These are phyloP conservation scores for Calliphora vicina DNA, from an alignment of 1,140 invertebrate species.

Conservation along the genomic window DNA sequence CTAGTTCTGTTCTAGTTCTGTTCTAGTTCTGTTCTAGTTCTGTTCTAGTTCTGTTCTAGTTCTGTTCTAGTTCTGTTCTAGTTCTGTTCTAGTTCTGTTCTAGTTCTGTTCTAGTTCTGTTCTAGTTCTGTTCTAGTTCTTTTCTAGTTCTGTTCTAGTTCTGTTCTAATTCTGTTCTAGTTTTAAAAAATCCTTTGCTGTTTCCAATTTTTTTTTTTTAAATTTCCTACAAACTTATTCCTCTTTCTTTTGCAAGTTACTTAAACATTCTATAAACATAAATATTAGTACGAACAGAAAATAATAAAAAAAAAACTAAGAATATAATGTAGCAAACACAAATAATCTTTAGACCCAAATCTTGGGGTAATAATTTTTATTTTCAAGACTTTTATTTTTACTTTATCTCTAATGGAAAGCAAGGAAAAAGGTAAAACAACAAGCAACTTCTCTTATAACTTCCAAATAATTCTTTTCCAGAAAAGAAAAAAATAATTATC, in stretches of 20 bases:
- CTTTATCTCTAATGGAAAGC: constrained; percentile 23
- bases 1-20: no score
- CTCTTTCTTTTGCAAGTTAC: not conserved
- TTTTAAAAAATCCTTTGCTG: no score
- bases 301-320: not conserved
- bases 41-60: no score
- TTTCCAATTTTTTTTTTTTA: not conserved
- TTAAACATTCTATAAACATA: not conserved
- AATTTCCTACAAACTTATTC: no score
- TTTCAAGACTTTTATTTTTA: not conserved
- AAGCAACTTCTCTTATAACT: constrained; percentile 30
- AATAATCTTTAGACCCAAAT: constrained; percentile 14
- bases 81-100: no score
- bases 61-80: no score
- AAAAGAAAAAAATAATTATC: not conserved
- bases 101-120: no score
- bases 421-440: constrained; percentile 36
- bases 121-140: no score
- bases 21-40: no score
- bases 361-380: constrained; percentile 12
- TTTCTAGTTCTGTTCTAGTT: no score
- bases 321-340: not conserved
- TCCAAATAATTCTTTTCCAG: not conserved
- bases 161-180: no score
- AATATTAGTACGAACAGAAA: not conserved